Base-by-base conservation (phyloP, 2,113 vertebrate genomes). In the Sylvia atricapilla region DNA sequence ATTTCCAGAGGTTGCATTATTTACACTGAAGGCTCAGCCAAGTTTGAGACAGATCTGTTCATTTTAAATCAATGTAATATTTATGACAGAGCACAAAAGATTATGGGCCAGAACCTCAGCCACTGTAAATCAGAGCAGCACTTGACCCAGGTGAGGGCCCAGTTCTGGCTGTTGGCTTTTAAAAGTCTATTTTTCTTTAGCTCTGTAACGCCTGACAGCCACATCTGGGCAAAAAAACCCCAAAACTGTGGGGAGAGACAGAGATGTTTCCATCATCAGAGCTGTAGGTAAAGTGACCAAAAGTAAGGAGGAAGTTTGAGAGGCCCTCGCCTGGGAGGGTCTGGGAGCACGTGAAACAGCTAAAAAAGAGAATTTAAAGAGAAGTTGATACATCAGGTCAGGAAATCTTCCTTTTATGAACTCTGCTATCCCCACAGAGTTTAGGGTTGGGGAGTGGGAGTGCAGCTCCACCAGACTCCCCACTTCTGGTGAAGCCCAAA, bases 121-220 rank as follows among this genome's bases (percentile, higher is more conserved):
- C 53, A 39, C 83, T 6, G 37, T 85, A 96, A 93, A 93, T 80
- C 86, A 85, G 33, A 1, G 2, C 44, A 66, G 49, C 31, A 9
- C 79, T 86, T 87, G 75, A 89, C 89, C 76, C 63, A 58, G 60
- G 25, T 67, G 68, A 93, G 70, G 70, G 77, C 30, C 52, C 49
- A 46, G 92, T 81, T 96, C 83, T 82, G 80, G 49, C 76, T 85
- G 83, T 33, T 56, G 60, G 73, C 52, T 94, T 93, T 92, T 69
- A 90, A 93, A 84, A 66, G 24, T 52, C 89, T 28, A 3, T 62
- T 95, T 89, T 79, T 80, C 82, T 85, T 79, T 37, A 62, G 53
- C 30, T 59, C 6, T 2, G 0, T 3, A 14, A 56, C 27, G 68
- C 64, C 43, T 86, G 30, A 24, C 37, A 47, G 60, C 49, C 18